phyloP scores from a whole-genome alignment of 2,113 vertebrate genomes.

The Hystrix cristata region DNA sequence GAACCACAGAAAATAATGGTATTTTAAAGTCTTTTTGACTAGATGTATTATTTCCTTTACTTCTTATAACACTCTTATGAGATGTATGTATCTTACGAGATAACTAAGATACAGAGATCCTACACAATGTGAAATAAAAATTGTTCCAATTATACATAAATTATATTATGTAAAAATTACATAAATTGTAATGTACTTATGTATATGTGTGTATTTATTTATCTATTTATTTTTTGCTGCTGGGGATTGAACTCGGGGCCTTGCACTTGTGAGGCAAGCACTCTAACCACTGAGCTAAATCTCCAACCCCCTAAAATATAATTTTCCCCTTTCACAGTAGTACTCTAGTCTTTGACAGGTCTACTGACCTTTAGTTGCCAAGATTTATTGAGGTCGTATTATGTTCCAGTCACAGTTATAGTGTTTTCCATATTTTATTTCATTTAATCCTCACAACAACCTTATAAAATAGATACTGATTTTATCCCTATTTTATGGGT shows the following conservation, averaged over 20 bases:
- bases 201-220: too few relatives aligned
- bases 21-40: not conserved
- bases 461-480: not conserved
- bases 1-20: not conserved
- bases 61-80: not conserved
- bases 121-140: conserved; percentile 3
- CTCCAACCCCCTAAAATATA: not conserved
- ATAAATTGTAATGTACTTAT: not conserved
- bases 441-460: not conserved
- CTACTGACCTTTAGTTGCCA: not conserved
- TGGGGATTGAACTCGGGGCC: too few relatives aligned
- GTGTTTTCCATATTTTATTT: conserved; percentile 37
- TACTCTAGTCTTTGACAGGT: not conserved
- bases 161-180: not conserved
- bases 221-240: too few relatives aligned
- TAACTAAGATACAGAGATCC: not conserved
- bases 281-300: too few relatives aligned
- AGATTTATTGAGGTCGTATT: conserved; percentile 3
- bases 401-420: not conserved
- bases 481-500: not conserved
- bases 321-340: not conserved
- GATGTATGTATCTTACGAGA: not conserved
- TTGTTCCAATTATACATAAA: not conserved
- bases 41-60: not conserved
- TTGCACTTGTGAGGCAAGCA: too few relatives aligned